Conservation (phyloP, 2,888 invertebrate species). For the Ichneumoninae sp. region DNA sequence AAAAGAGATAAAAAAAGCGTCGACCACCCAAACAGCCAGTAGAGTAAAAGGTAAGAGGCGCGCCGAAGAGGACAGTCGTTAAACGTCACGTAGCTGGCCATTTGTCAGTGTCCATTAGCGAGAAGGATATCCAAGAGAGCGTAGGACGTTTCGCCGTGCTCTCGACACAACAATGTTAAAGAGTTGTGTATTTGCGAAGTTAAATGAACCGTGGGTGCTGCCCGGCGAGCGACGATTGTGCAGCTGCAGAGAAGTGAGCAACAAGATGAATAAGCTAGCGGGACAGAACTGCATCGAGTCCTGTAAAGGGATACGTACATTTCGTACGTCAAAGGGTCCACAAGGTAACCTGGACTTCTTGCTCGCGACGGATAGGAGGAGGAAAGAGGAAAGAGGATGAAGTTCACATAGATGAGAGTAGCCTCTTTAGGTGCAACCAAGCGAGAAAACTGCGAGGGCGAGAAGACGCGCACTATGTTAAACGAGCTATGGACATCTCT, state of each 20-base stretch:
- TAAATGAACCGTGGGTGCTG: constrained; percentile 78
- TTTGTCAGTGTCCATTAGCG: constrained; percentile 75
- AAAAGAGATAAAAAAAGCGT: neutral
- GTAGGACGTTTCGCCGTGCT: constrained; percentile 72
- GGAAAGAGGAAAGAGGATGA: no score
- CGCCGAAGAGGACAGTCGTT: constrained; percentile 27
- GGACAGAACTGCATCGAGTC: constrained; percentile 27
- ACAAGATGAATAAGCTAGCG: constrained; percentile 30
- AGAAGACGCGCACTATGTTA: constrained; percentile 44
- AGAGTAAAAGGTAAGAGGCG: constrained; percentile 19
- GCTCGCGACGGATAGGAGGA: constrained; percentile 22
- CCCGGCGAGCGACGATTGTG: constrained; percentile 74
- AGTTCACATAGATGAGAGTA: constrained; percentile 48
- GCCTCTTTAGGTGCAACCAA: constrained; percentile 77
- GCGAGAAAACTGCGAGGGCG: constrained; percentile 76
- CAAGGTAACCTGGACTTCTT: constrained; percentile 46
- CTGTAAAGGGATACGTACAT: constrained; percentile 33
- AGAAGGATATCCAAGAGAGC: constrained; percentile 59
- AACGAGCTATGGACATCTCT: constrained; percentile 52
- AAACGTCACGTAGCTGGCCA: constrained; percentile 60
- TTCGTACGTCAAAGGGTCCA: constrained; percentile 5
- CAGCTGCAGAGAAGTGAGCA: constrained; percentile 73
- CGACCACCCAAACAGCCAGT: constrained; percentile 42
- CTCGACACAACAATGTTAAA: constrained; percentile 77
- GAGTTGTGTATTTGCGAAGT: constrained; percentile 81